Evolutionary conservation across 2,888 invertebrate species (phyloP), one percentile per base, ranked within the genome.

Genomic region (Pyrrhia umbra): DNA sequence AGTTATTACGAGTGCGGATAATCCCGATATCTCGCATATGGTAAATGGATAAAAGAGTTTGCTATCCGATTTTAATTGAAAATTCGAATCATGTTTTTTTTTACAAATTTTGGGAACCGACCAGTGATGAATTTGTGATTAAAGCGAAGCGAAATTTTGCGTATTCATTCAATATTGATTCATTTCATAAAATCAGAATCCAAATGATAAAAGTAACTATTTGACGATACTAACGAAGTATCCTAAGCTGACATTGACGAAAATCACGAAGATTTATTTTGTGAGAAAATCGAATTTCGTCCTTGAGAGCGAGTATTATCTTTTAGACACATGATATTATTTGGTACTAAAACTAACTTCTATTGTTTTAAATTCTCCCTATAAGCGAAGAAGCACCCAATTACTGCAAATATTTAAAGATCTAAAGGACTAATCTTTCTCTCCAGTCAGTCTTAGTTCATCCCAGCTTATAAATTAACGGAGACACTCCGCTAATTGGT

Each of bases 401-500:
- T 30, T n/a, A 45, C 16, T 3, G 13, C 13, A 8, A 45, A 45
- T 9, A 34, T 42, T 6, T 37, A 10, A 6, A 13, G 5, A 18
- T 51, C 68, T 62, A 49, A 60, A 67, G 68, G 66, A 59, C 59
- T 64, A 66, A 65, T 74, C 54, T 76, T 75, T 71, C 40, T 56
- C 56, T 71, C 75, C 70, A 61, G 63, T 75, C 72, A 78, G 43
- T 43, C 51, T 64, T 55, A 63, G 80, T 87, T 83, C 78, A 85
- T 85, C 79, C 68, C 80, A 77, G 81, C 81, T 81, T 85, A 82
- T 87, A 85, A 89, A 91, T 91, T 90, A 90, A 86, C 81, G 81
- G 80, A 88, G 87, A 87, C 86, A 83, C 89, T 87, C 83, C 77
- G 85, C 87, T 92, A 92, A 93, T 92, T 92, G 91, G 83, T 74